Conservation (phyloP, 2,113 vertebrate species). For the Peromyscus polionotus region DNA sequence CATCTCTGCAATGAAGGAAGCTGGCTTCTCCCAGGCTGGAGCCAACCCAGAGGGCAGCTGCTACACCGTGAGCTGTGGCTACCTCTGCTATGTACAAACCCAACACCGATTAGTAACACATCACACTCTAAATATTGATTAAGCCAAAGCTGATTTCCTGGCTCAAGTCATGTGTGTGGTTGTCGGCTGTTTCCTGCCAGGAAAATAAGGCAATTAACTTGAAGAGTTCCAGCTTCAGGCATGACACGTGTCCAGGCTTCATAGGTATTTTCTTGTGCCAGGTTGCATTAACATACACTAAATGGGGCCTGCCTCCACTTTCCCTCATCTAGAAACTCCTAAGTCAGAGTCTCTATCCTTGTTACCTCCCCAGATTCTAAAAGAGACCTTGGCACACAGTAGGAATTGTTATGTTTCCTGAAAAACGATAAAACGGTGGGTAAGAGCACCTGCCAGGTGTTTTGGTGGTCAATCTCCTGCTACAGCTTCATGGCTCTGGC, state of each 20-base stretch:
- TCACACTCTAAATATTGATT: slow-evolving; percentile 85
- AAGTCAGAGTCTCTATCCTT: slow-evolving; percentile 18
- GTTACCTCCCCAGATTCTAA: neutral
- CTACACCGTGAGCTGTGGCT: neutral
- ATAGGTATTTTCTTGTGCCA: slow-evolving; percentile 76
- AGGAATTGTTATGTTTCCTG: neutral
- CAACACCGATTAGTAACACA: slow-evolving; percentile 79
- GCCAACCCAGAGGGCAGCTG: slow-evolving; percentile 47
- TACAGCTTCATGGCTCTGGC: neutral
- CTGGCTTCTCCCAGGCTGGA: neutral
- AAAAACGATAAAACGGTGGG: neutral
- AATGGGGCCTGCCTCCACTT: neutral
- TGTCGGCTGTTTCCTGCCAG: slow-evolving; percentile 80
- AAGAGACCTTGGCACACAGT: neutral
- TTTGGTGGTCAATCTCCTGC: neutral
- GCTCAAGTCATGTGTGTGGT: slow-evolving; percentile 75
- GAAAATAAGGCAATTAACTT: slow-evolving; percentile 80
- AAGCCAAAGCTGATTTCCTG: slow-evolving; percentile 81
- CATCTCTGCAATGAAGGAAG: neutral
- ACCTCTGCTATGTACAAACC: slow-evolving; percentile 72
- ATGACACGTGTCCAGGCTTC: slow-evolving; percentile 75
- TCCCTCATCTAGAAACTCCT: slow-evolving; percentile 50
- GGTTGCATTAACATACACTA: slow-evolving; percentile 56
- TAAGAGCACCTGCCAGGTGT: neutral
- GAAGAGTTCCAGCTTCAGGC: slow-evolving; percentile 76